Evolutionary conservation across 2,797 vertebrate species (phyloP), one percentile per base, ranked within the genome.

Genomic region (Amphiprion clarkii): DNA sequence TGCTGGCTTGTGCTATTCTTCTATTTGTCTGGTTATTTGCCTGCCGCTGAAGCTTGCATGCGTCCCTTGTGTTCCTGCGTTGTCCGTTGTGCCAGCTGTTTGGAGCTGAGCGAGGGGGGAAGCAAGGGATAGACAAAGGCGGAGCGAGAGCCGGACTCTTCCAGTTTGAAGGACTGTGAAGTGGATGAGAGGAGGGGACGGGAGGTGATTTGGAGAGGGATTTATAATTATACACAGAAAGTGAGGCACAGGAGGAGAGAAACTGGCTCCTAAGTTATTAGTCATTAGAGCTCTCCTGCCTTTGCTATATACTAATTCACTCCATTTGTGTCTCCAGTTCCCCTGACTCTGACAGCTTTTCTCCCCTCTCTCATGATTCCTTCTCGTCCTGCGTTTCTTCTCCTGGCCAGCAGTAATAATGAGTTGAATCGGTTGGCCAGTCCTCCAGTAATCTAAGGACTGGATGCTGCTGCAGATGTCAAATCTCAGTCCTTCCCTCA

Each of bases 21-120:
- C 76, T 88, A 89, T 89, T 84, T 62, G 67, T 60, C 42, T 68
- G 64, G 59, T 78, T 88, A 89, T 89, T 87, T 82, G 84, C 76
- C 74, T 86, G 65, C 78, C 1, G 16, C 60, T 61, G 51, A 78
- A 80, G 74, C 76, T 79, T 5, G 63, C 78, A 63, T 67, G 58
- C 72, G 16, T 79, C 71, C 58, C 84, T 83, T 79, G 31, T 76
- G 71, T 58, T 75, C 62, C 67, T 19, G 19, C 71, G 60, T 62
- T 83, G 77, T 68, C 76, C 59, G 57, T 79, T 87, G 70, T 87
- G 67, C 69, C 67, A 63, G 75, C 51, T 84, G 76, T 77, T 71
- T 70, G 52, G 54, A 67, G 23, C 53, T 62, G 51, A 55, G 60
- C 52, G 46, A 60, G 68, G 40, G 19, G 19, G 13, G 19, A 14